These are phyloP conservation scores for Agriopis leucophaearia DNA, from an alignment of 2,888 invertebrate genomes.

Conservation along the genomic window DNA sequence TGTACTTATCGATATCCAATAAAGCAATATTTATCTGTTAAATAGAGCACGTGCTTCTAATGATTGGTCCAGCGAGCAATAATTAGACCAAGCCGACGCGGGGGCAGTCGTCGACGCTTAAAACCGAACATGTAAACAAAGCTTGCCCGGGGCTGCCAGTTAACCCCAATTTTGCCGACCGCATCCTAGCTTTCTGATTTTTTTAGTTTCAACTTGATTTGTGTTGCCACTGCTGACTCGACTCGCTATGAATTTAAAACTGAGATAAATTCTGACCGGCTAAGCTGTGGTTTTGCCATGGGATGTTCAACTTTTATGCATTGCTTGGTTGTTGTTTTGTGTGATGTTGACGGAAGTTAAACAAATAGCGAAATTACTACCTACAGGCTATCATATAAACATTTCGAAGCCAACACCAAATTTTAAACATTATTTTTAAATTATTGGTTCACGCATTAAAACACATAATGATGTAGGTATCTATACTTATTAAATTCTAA, in stretches of 20 bases:
- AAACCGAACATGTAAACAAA: conserved; percentile 72
- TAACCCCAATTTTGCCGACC: conserved; percentile 68
- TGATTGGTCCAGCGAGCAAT: conserved; percentile 54
- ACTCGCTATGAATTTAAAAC: conserved; percentile 55
- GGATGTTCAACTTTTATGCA: conserved; percentile 23
- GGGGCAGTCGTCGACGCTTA: conserved; percentile 50
- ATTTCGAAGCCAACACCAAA: too few species aligned
- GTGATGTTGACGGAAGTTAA: too few species aligned
- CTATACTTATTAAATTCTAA: too few species aligned
- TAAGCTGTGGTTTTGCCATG: conserved; percentile 22
- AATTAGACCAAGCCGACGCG: conserved; percentile 65
- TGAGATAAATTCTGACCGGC: conserved; percentile 37
- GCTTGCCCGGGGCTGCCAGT: conserved; percentile 56
- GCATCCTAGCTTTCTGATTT: conserved; percentile 60
- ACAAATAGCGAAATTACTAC: too few species aligned
- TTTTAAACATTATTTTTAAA: too few species aligned
- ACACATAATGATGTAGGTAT: too few species aligned
- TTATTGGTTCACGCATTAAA: too few species aligned
- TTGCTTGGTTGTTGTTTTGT: background rate
- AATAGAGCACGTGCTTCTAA: conserved; percentile 43
- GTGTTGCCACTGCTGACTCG: conserved; percentile 62
- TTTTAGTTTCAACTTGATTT: conserved; percentile 69
- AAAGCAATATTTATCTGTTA: conserved; percentile 29
- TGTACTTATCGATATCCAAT: background rate
- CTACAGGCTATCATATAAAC: too few species aligned